Conservation (phyloP, 2,888 invertebrate genomes). For the Onthophagus sagittarius region DNA sequence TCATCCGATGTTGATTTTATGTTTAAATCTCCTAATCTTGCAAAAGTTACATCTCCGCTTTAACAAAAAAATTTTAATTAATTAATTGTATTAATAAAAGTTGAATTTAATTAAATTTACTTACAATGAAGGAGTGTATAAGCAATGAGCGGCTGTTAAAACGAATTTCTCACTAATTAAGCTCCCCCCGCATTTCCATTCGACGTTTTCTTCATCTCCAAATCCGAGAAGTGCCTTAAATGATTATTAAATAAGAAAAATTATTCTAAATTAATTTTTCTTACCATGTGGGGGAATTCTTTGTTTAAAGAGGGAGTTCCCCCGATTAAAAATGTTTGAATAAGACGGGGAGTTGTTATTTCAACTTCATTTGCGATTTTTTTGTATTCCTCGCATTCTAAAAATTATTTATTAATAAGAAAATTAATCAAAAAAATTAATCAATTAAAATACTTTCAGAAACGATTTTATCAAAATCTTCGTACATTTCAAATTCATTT, state of each 20-base stretch:
- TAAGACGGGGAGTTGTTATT: background rate
- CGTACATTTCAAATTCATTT: constrained; percentile 1
- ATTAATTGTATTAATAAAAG: background rate
- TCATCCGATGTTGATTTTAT: constrained; percentile 36
- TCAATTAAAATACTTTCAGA: background rate
- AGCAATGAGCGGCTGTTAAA: constrained; percentile 64
- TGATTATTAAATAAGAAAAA: background rate
- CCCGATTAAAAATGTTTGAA: constrained; percentile 23
- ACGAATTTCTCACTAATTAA: constrained; percentile 59
- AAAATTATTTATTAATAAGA: background rate
- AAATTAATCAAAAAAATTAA: background rate
- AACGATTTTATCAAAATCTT: constrained; percentile 2
- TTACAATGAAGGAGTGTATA: constrained; percentile 25
- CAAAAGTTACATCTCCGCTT: constrained; percentile 43
- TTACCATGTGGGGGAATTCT: constrained; percentile 35
- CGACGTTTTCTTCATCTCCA: constrained; percentile 32
- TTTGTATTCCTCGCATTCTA: constrained; percentile 18
- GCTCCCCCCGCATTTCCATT: constrained; percentile 60
- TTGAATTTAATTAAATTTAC: constrained; percentile 14
- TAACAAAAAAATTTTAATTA: constrained; percentile 16
- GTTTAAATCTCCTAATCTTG: constrained; percentile 51
- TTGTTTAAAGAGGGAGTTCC: constrained; percentile 25
- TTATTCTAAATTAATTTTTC: background rate
- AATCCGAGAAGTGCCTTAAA: constrained; percentile 27
- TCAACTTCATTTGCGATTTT: constrained; percentile 6